Conservation (phyloP, 2,888 invertebrate genomes). For the Amphipyra tragopoginis region DNA sequence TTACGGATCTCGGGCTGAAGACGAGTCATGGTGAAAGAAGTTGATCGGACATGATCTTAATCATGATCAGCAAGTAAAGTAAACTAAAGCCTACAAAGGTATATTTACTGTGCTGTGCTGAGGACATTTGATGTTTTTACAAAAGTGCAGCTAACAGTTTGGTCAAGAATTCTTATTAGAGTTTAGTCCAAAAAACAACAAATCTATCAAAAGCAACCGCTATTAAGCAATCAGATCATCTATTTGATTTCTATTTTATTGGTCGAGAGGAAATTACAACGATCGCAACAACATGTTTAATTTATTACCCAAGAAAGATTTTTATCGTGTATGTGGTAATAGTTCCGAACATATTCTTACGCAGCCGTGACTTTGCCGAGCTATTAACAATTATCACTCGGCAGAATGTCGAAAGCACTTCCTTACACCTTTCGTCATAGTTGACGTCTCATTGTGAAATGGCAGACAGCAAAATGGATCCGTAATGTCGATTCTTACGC, state of each 20-base stretch:
- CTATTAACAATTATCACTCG: slow-evolving; percentile 5
- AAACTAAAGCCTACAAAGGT: too few species aligned
- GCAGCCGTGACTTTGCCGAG: slow-evolving; percentile 16
- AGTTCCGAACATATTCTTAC: slow-evolving; percentile 12
- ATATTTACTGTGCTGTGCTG: too few species aligned
- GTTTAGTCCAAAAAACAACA: too few species aligned
- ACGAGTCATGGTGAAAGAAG: too few species aligned
- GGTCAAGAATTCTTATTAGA: too few species aligned
- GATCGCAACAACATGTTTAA: slow-evolving; percentile 23
- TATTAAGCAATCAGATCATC: slow-evolving; percentile 18
- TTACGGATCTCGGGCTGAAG: too few species aligned
- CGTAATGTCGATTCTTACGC: slow-evolving; percentile 61
- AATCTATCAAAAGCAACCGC: neutral
- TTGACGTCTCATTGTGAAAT: slow-evolving; percentile 60
- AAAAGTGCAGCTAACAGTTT: too few species aligned
- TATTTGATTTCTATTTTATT: slow-evolving; percentile 27
- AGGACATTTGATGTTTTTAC: too few species aligned
- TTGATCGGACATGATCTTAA: too few species aligned
- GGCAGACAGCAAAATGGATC: slow-evolving; percentile 65
- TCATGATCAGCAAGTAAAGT: too few species aligned
- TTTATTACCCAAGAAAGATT: slow-evolving; percentile 25
- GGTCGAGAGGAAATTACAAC: slow-evolving; percentile 21
- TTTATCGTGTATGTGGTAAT: slow-evolving; percentile 30
- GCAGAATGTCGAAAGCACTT: slow-evolving; percentile 20
- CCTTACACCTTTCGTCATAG: slow-evolving; percentile 45